Conservation (phyloP, 2,888 invertebrate genomes). For the Seira ritae region DNA sequence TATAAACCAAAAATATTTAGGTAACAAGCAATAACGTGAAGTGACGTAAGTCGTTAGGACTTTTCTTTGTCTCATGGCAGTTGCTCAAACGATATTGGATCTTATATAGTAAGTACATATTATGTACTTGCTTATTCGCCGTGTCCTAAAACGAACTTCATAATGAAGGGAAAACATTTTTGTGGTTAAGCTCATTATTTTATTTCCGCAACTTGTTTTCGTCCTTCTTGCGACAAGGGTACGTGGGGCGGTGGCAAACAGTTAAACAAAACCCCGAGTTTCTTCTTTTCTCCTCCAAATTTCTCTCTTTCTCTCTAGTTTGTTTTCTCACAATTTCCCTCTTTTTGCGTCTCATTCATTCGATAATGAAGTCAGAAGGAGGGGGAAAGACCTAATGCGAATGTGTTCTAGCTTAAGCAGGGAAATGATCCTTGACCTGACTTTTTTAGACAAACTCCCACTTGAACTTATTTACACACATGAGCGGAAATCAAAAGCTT, state of each 20-base stretch:
- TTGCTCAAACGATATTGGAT: no score
- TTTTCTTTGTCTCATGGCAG: no score
- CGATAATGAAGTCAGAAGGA: conserved; percentile 43
- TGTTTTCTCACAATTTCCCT: conserved; percentile 18
- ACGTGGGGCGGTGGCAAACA: conserved; percentile 51
- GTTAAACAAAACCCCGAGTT: no score
- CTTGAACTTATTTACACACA: conserved; percentile 60
- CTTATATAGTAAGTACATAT: no score
- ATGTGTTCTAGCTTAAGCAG: conserved; percentile 30
- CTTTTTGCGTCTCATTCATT: conserved; percentile 7
- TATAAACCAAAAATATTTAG: no score
- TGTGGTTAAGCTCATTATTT: conserved; percentile 59
- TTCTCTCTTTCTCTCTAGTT: conserved; percentile 4
- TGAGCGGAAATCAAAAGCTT: conserved; percentile 56
- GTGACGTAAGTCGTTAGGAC: no score
- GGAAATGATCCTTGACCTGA: conserved; percentile 61
- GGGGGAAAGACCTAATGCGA: conserved; percentile 28
- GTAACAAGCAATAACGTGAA: no score
- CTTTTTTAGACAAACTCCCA: conserved; percentile 49
- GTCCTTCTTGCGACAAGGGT: conserved; percentile 51
- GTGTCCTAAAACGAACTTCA: no score
- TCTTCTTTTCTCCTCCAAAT: conserved; percentile 18
- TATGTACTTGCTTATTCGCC: no score
- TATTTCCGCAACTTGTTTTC: conserved; percentile 57
- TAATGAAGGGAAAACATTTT: no score